A percentile compares a stretch with the other conserved stretches of the same genome.
Conservation (phyloP, 2,888 invertebrate genomes). For the Sclerodermus sp. region DNA sequence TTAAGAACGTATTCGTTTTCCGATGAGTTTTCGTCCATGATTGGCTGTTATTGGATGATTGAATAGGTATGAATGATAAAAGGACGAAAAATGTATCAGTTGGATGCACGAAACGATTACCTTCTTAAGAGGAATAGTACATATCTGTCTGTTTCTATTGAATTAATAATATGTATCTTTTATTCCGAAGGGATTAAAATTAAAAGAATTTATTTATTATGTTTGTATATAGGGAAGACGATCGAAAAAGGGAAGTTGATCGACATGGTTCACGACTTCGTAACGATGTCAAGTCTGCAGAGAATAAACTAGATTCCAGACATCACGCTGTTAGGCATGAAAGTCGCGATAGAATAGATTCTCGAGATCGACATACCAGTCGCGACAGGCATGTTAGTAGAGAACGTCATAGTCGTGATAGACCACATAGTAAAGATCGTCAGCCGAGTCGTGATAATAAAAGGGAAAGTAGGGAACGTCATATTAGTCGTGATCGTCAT, state of each 20-base stretch:
- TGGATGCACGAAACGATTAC: too few species aligned
- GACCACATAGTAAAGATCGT: conserved; percentile 47
- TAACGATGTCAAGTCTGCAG: conserved; percentile 37
- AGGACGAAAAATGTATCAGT: too few species aligned
- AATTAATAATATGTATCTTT: neutral
- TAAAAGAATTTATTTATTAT: neutral
- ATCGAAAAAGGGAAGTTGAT: conserved; percentile 39
- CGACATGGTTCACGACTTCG: conserved; percentile 34
- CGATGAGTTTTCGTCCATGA: too few species aligned
- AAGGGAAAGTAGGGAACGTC: conserved; percentile 13
- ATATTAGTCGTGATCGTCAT: conserved; percentile 26
- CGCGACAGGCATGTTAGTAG: conserved; percentile 24
- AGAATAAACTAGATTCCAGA: conserved; percentile 27
- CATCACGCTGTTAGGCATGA: conserved; percentile 25
- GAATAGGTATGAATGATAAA: too few species aligned
- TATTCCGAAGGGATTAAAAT: too few species aligned
- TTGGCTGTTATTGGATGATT: too few species aligned
- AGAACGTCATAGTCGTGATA: conserved; percentile 33
- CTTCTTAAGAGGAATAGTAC: neutral
- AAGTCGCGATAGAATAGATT: conserved; percentile 32
- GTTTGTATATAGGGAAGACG: conserved; percentile 36
- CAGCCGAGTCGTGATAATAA: conserved; percentile 43
- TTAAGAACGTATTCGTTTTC: too few species aligned
- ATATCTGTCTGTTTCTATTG: neutral
- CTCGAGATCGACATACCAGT: conserved; percentile 36